phyloP scores from a whole-genome alignment of 2,797 vertebrate genomes.

The Peromyscus attwateri region DNA sequence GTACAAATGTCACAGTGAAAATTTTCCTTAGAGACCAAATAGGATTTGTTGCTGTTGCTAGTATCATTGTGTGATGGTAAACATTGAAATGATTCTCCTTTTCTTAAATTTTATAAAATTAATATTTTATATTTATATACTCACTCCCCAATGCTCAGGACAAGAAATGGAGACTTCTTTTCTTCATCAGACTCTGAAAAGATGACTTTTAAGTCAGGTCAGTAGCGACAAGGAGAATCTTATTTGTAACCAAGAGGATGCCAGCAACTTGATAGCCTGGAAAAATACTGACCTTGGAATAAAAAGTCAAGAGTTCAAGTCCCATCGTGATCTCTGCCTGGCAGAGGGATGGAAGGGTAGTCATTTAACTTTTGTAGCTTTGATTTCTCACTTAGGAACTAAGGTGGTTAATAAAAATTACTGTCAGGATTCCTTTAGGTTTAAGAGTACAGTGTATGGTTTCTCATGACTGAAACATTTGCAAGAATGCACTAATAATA shows the following conservation, averaged over 20 bases:
- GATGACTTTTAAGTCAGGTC: slow-evolving; percentile 54
- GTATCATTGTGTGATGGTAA: slow-evolving; percentile 19
- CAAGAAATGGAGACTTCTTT: background rate
- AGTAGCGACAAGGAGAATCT: slow-evolving; percentile 18
- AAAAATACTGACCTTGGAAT: slow-evolving; percentile 70
- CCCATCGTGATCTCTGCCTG: slow-evolving; percentile 57
- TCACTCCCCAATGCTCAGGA: background rate
- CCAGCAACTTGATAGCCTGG: slow-evolving; percentile 65
- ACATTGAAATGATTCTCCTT: slow-evolving; percentile 27
- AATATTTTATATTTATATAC: slow-evolving; percentile 38
- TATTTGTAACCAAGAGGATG: slow-evolving; percentile 68
- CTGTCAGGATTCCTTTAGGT: background rate
- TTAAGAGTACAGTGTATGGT: background rate
- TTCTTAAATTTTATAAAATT: slow-evolving; percentile 29
- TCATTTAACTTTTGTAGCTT: slow-evolving; percentile 38
- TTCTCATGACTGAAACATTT: slow-evolving; percentile 20
- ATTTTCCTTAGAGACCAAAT: slow-evolving; percentile 56
- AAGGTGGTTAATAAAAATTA: slow-evolving; percentile 3
- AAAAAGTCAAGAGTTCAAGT: slow-evolving; percentile 65
- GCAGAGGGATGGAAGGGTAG: background rate
- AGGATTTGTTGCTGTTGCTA: slow-evolving; percentile 63
- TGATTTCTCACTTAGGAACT: slow-evolving; percentile 53
- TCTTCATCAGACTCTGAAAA: background rate
- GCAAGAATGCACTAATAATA: background rate
- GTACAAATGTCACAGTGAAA: slow-evolving; percentile 63